These are phyloP conservation scores for Eudemis profundana DNA, from an alignment of 2,888 invertebrate species.

Conservation along the genomic window DNA sequence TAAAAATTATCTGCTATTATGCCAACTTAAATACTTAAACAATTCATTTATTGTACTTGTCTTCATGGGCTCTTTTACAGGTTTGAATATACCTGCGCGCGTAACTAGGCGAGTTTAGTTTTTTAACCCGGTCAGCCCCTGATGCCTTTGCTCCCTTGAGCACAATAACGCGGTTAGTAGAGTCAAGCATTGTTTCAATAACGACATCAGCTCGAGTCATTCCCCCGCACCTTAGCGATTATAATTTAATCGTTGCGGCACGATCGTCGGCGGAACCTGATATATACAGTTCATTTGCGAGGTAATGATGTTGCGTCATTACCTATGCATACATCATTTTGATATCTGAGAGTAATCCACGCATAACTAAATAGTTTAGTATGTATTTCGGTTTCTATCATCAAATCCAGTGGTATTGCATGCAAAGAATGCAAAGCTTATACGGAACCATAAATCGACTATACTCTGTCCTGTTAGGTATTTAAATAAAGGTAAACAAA, in stretches of 20 bases:
- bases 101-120: too few relatives aligned
- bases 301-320: constrained; percentile 44
- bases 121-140: too few relatives aligned
- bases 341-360: neutral
- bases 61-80: too few relatives aligned
- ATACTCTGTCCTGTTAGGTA: too few relatives aligned
- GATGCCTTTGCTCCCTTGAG: neutral
- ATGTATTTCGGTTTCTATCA: neutral
- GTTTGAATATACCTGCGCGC: too few relatives aligned
- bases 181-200: constrained; percentile 12
- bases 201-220: constrained; percentile 9
- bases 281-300: neutral
- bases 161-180: neutral
- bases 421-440: too few relatives aligned
- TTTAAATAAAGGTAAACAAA: too few relatives aligned
- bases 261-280: constrained; percentile 42
- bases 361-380: neutral
- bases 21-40: too few relatives aligned
- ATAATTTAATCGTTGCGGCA: constrained; percentile 55
- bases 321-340: neutral
- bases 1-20: too few relatives aligned
- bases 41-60: too few relatives aligned
- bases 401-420: neutral
- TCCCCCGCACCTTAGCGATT: constrained; percentile 44
- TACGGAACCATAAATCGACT: too few relatives aligned